Evolutionary conservation across 2,797 vertebrate species (phyloP), one percentile per base, ranked within the genome.

Genomic region (Buceros bicornis): DNA sequence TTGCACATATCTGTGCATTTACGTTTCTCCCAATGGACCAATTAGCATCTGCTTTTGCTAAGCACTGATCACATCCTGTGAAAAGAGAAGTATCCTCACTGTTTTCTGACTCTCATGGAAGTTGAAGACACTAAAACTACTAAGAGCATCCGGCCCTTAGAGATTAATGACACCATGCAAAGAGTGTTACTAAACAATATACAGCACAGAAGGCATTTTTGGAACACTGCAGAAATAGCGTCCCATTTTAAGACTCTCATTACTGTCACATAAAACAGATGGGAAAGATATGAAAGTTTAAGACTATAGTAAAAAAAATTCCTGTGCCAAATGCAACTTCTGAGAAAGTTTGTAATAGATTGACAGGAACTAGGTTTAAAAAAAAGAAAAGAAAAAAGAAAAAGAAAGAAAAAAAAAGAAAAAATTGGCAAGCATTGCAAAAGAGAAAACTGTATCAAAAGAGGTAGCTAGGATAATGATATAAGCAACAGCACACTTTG

Each of bases 261-360:
- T 97, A 96, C 95, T 93, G 91, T 94, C 92, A 93, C 72, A 82
- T 90, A 78, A 92, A 95, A 94, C 97, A 97, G 95, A 97, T 97
- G 95, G 95, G 87, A 87, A 90, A 67, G 78, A 94, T 74, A 77
- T 58, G 37, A 90, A 94, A 79, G 71, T 92, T 94, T 84, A 82
- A 95, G 77, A 90, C 76, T 77, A 87, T 87, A 90, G 87, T 90
- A 70, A 86, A 86, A 85, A 80, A 82, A 84, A 48, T 33, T 43
- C 64, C 56, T 74, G 37, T 79, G 94, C 76, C 89, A 96, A 96
- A 82, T 86, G 60, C 37, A 91, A 84, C 89, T 97, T 96, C 88
- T 94, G 72, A 95, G 71, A 90, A 97, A 97, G 85, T 97, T 96
- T 94, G 71, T 58, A 76, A 82, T 78, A 83, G 85, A 94, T 92